Conservation (phyloP, 2,888 invertebrate genomes). For the Lepidonotus clava region DNA sequence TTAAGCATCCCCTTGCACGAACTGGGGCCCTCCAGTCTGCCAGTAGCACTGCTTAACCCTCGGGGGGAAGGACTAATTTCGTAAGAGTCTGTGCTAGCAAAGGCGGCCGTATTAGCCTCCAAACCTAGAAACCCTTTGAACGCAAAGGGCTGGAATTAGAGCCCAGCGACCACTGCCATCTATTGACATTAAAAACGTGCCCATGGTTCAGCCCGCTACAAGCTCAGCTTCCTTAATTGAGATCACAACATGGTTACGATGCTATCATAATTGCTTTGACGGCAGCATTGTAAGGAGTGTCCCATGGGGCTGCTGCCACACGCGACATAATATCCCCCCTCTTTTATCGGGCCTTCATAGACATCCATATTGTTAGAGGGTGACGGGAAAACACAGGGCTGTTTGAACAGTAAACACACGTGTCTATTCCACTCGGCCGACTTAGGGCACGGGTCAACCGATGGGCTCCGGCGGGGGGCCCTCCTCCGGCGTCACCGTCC, state of each 20-base stretch:
- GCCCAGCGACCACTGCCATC: too few relatives aligned
- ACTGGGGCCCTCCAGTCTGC: too few relatives aligned
- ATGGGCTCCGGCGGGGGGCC: background rate
- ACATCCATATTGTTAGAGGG: background rate
- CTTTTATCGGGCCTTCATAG: background rate
- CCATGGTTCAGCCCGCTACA: too few relatives aligned
- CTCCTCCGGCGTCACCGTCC: background rate
- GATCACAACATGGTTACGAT: background rate
- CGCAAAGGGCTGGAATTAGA: too few relatives aligned
- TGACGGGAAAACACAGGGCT: background rate
- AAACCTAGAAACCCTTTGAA: too few relatives aligned
- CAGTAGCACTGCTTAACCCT: too few relatives aligned
- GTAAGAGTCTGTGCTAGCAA: too few relatives aligned
- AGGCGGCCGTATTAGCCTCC: too few relatives aligned
- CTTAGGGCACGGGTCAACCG: background rate
- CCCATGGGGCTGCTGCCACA: background rate
- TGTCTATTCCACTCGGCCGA: background rate
- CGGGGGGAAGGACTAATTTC: too few relatives aligned
- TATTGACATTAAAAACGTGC: too few relatives aligned
- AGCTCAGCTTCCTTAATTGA: too few relatives aligned
- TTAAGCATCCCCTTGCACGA: too few relatives aligned
- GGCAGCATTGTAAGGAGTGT: constrained; percentile 8
- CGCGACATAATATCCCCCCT: background rate
- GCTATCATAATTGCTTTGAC: constrained; percentile 24
- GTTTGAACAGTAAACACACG: constrained; percentile 6